These are phyloP conservation scores for Ranitomeya variabilis DNA, from an alignment of 2,113 vertebrate genomes.

Conservation along the genomic window DNA sequence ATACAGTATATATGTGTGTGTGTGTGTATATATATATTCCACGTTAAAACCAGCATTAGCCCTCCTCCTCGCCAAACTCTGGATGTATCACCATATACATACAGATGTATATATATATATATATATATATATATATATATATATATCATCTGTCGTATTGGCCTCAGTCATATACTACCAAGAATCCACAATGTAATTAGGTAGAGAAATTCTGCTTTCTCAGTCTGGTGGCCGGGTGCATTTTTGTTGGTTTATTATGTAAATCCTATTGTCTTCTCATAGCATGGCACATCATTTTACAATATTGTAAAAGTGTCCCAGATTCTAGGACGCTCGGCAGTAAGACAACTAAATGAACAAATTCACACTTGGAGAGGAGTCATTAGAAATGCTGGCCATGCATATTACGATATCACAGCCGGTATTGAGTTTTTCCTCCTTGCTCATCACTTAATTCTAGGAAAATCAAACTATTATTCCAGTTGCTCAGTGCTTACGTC, in stretches of 20 bases:
- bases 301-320: conserved; percentile 5
- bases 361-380: not conserved
- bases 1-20: no score
- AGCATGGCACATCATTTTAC: not conserved
- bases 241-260: conserved; percentile 21
- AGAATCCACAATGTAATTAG: conserved; percentile 40
- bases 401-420: not conserved
- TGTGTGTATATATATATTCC: conserved; percentile 30
- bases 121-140: conserved; percentile 29
- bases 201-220: conserved; percentile 19
- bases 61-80: no score
- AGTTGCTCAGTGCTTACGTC: not conserved
- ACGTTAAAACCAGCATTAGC: no score
- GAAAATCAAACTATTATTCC: not conserved
- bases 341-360: conserved; percentile 16
- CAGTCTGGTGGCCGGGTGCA: conserved; percentile 26
- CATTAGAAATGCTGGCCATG: not conserved
- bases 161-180: conserved; percentile 15
- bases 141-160: conserved; percentile 50
- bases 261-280: conserved; percentile 17
- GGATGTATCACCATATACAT: no score
- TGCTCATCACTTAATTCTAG: not conserved
- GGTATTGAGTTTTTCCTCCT: not conserved
- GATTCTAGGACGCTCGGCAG: conserved; percentile 20
- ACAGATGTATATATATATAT: no score